Evolutionary conservation across 1,140 invertebrate genomes (phyloP), one percentile per base, ranked within the genome.

Genomic region (Aphidius ervi): DNA sequence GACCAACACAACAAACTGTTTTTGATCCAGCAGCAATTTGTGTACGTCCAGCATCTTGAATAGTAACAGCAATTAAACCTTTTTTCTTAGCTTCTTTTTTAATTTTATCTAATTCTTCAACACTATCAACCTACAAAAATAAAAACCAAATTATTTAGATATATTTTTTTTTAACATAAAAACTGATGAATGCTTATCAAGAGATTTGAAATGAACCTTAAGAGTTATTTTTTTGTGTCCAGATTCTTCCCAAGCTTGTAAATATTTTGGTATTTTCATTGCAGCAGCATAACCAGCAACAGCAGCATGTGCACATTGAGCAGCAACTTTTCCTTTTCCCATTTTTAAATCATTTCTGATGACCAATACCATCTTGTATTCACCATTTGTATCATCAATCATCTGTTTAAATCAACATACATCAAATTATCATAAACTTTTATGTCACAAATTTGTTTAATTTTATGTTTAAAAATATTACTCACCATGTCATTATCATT

Each of bases 281-380:
- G 84, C 78, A 16, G 86, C 82, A 65, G 88, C 87, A 70, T 91
- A 94, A 4, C 88, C 92, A 49, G 85, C 86, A 31, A 91, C 87
- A 6, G 94, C 90, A 54, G 92, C 95, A 82, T 97, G 95, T 47
- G 88, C 86, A 82, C 94, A 96, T 76, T 96, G 95, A 5, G 94
- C 92, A 41, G 91, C 94, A 49, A 93, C 87, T 83, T 97, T 97
- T 10, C 95, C 95, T 84, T 94, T 96, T 20, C 90, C 87, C 94
- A 98, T 97, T 75, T 92, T 91, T 0, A 98, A 80, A 74, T 98
- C 94, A 71, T 86, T 93, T 71, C 94, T 82, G 4, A 96, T 89
- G 31, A 95, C 88, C 50, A 98, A 74, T 2, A 95, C 89, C 75
- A 97, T 78, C 82, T 94, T 95, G 61, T 85, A 87, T 69, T 88